Conservation (phyloP, 2,113 vertebrate genomes). For the Macrotis lagotis region DNA sequence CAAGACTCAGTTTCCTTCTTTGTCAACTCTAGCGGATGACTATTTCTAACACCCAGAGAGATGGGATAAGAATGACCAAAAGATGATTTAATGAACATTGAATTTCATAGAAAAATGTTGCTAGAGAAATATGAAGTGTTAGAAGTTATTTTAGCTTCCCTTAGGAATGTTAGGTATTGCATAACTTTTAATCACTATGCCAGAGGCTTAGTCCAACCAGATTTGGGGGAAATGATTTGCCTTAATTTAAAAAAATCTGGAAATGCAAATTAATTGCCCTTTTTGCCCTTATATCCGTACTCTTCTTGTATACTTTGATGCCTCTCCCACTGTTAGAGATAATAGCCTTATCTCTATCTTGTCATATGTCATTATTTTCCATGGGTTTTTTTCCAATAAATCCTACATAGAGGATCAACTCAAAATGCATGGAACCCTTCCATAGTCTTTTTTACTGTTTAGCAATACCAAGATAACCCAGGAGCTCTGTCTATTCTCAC, state of each 20-base stretch:
- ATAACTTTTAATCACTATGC: not conserved
- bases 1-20: not conserved
- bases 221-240: not conserved
- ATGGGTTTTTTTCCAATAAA: not conserved
- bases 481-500: not conserved
- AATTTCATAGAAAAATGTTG: not conserved
- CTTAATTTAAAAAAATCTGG: not conserved
- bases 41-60: not conserved
- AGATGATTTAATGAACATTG: not conserved
- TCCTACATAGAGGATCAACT: not conserved
- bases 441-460: not conserved
- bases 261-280: not conserved
- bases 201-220: not conserved
- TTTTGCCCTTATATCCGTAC: not conserved
- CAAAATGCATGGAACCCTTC: not conserved
- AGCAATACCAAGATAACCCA: not conserved
- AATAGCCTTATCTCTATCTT: not conserved
- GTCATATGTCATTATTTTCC: not conserved
- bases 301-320: not conserved
- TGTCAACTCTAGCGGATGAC: not conserved
- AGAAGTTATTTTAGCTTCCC: constrained; percentile 10
- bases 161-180: not conserved
- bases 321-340: not conserved
- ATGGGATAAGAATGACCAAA: constrained; percentile 23
- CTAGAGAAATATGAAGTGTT: not conserved